Evolutionary conservation across 1,140 invertebrate species (phyloP), one percentile per base, ranked within the genome.

Genomic region (Plutomurus gul): DNA sequence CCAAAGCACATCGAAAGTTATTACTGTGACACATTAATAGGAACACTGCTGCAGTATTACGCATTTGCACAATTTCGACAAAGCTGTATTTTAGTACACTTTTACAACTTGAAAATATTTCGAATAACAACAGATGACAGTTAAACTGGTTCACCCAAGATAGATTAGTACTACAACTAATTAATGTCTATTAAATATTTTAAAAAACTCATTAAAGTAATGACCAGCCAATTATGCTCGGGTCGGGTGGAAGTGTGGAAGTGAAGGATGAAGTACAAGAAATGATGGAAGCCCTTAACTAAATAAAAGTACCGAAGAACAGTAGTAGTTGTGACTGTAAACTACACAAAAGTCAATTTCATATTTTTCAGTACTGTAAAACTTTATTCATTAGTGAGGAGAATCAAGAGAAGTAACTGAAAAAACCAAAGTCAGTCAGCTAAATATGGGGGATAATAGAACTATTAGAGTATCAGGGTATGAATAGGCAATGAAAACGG

Each of bases 391-490:
- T 18, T 18, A 51, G 47, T 51, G n/a, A 49, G 47, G 20, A 22
- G 47, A 49, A 49, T 49, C 18, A 51, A 51, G 47, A 51, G 47
- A n/a, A n/a, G n/a, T n/a, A n/a, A n/a, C n/a, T n/a, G n/a, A n/a
- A n/a, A n/a, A n/a, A n/a, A n/a, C 47, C 25, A 22, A 49, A 22
- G 20, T 49, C 25, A 51, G 47, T 22, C 20, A 51, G 20, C 25
- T 51, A 51, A 51, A 51, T 51, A 51, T 51, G 47, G 47, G 47
- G 47, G 47, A 51, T 51, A 51, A 22, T 51, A 51, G 47, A 22
- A 8, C 18, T 51, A 51, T 18, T 20, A 51, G 20, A 22, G 7
- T 22, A 51, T n/a, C 18, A 51, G 47, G 25, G 20, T 25, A n/a
- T n/a, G n/a, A n/a, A n/a, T n/a, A n/a, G n/a, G n/a, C 47, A 22